Evolutionary conservation across 2,888 invertebrate genomes (phyloP), one percentile per base, ranked within the genome.

Genomic region (Heliothis peltigera): DNA sequence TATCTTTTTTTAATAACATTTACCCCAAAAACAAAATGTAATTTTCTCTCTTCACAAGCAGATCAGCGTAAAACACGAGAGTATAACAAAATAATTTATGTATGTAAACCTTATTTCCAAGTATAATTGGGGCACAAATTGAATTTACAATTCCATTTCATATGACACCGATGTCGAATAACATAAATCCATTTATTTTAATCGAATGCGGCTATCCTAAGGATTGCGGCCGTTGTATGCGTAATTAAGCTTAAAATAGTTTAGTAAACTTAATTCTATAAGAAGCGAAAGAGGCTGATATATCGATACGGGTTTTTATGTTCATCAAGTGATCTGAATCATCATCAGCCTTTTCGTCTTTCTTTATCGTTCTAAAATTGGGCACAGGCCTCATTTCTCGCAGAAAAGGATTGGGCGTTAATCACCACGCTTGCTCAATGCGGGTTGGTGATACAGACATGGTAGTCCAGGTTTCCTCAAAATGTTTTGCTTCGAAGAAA

Each of bases 131-230:
- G 54, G 56, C 55, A 59, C 65, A 71, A 70, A 75, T 74, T 75
- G 28, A 79, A 81, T 82, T 77, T 76, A 77, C 75, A 79, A 82
- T 81, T 79, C 70, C 63, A 66, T 74, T 73, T 73, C 58, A 82
- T 75, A 64, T 71, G 63, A 68, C 60, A 63, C 65, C 57, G 46
- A 46, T 66, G 57, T 75, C 55, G 62, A 70, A 75, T 79, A 70
- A 76, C 56, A 70, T 64, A 72, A 71, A 68, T 66, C 52, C 43
- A 63, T 76, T 81, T 70, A 68, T 62, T 66, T 75, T 67, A 64
- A 69, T 64, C 67, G 46, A 68, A 68, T 58, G 32, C 18, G 25
- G 66, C 61, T 62, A 61, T 54, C 53, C 48, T 51, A 44, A 49
- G 56, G 57, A 72, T 75, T 74, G 69, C 56, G 56, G 12, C 10